A percentile compares a stretch with the other conserved stretches of the same genome.
These are phyloP conservation scores for Hyppa rectilinea DNA, from an alignment of 2,888 invertebrate genomes.

Conservation along the genomic window DNA sequence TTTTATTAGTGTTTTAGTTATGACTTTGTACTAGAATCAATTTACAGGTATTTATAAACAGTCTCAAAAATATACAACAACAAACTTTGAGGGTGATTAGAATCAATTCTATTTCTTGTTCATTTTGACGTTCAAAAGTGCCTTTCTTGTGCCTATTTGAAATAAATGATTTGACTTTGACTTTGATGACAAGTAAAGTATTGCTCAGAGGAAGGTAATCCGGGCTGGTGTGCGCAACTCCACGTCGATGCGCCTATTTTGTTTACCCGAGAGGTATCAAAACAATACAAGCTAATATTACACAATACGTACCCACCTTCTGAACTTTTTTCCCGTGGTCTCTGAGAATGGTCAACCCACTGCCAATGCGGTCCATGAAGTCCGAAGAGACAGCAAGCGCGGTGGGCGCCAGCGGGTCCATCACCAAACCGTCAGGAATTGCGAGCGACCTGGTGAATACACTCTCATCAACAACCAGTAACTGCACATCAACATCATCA, in stretches of 20 bases:
- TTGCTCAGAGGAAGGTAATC: too few relatives aligned
- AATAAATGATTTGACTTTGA: too few relatives aligned
- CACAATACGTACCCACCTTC: constrained; percentile 76
- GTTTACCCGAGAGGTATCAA: not conserved
- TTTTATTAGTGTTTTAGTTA: not conserved
- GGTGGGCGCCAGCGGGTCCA: constrained; percentile 87
- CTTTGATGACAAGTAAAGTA: too few relatives aligned
- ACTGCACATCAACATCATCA: not conserved
- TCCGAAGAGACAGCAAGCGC: constrained; percentile 86
- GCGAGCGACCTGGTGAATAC: constrained; percentile 83
- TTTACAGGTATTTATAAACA: not conserved
- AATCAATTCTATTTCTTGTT: too few relatives aligned
- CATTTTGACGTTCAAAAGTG: too few relatives aligned
- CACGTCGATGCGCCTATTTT: too few relatives aligned
- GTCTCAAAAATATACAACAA: not conserved
- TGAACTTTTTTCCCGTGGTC: constrained; percentile 88
- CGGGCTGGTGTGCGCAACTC: too few relatives aligned
- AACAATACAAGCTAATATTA: constrained; percentile 33
- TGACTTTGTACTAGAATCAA: not conserved
- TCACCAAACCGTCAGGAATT: constrained; percentile 87
- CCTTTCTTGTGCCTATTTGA: too few relatives aligned
- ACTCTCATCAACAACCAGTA: constrained; percentile 17
- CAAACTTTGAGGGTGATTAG: too few relatives aligned
- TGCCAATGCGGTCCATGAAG: constrained; percentile 88
- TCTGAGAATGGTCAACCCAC: constrained; percentile 83